Base-by-base conservation (phyloP, 2,113 vertebrate genomes). In the Melanocharis versteri region DNA sequence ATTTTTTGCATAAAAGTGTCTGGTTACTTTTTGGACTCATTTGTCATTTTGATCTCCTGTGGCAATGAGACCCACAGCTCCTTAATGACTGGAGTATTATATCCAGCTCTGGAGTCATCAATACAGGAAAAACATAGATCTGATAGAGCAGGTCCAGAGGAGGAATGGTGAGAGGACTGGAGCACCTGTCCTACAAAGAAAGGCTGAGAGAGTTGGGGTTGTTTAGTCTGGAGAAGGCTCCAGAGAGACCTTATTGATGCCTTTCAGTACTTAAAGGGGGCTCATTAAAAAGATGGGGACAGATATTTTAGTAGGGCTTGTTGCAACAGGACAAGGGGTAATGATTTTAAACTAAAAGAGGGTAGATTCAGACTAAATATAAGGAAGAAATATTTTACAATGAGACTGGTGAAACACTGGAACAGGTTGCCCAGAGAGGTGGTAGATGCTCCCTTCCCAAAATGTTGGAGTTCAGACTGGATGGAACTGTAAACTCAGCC, bases 171-270 rank as follows among this genome's bases (percentile, higher is more conserved):
- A 48, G 37, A 28, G 13, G 6, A 4, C 2, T 60, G 54, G 11
- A 37, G 1, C 30, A 33, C 3, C 7, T 70, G 27, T 70, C 7
- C 26, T 60, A 1, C 15, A 27, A 47, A 10, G 11, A 77, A 8
- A 44, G 10, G 10, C 10, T 64, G 23, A 72, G 23, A 18, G 6
- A 56, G 2, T 8, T 73, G 30, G 22, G 10, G 2, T 57, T 69
- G 15, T 22, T 77, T 6, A 62, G 18, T 22, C 15, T 58, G 27
- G 16, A 94, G 33, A 82, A 72, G 35, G 14, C 10, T 85, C 11
- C 2, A 2, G 16, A 16, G 5, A 54, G 7, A 70, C 11, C 5
- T 28, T 69, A 15, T 16, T 35, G 23, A 1, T 1, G 11, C 3
- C 4, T 83, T 86, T 31, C 50, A 50, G 3, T 78, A 24, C 9